Evolutionary conservation across 1,140 invertebrate genomes (phyloP).

Genomic region (Helicoverpa armigera): DNA sequence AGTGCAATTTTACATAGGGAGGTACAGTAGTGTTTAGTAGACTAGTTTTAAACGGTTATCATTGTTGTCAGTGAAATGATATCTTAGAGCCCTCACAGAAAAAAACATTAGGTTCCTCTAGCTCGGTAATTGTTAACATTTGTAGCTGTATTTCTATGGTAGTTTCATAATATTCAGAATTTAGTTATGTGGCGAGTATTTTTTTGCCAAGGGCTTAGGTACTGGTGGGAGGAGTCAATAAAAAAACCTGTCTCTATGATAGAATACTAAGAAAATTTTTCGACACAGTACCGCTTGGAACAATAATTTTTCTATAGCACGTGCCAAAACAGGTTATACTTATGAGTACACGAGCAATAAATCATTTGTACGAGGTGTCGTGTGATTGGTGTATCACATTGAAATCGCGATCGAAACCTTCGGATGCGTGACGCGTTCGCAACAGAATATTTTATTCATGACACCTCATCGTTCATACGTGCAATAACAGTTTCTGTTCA

Average conservation of each 20-base stretch:
- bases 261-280: neutral
- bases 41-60: no score
- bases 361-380: conserved; percentile 62
- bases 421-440: conserved; percentile 74
- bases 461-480: conserved; percentile 83
- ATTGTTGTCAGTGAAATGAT: no score
- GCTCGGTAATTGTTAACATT: no score
- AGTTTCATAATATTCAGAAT: no score
- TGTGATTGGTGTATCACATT: conserved; percentile 68
- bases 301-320: conserved; percentile 13
- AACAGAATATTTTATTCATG: conserved; percentile 82
- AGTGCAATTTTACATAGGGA: no score
- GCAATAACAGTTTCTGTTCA: conserved; percentile 82
- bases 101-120: no score
- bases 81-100: no score
- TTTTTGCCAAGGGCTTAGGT: no score
- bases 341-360: conserved; percentile 53
- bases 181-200: no score
- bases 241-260: neutral
- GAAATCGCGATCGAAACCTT: conserved; percentile 68
- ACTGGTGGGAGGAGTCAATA: neutral
- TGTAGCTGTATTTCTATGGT: no score
- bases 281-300: neutral
- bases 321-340: conserved; percentile 30
- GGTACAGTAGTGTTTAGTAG: no score